Conservation (phyloP, 2,888 invertebrate species). For the Glaucopsyche alexis region DNA sequence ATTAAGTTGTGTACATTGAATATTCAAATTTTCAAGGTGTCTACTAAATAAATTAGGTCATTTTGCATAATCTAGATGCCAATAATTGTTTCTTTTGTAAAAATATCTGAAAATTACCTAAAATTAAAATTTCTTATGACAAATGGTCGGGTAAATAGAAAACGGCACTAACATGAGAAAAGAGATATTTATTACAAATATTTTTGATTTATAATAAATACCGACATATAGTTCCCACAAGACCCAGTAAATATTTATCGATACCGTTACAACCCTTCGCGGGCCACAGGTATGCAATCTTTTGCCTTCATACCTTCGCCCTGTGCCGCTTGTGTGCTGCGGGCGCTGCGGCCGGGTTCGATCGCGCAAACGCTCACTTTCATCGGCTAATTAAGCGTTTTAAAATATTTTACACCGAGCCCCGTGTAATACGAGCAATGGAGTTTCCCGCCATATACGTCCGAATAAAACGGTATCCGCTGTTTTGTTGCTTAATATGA, state of each 20-base stretch:
- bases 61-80: no score
- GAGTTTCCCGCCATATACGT: neutral
- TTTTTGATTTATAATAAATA: no score
- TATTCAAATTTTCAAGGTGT: no score
- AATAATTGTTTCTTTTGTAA: no score
- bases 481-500: neutral
- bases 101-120: no score
- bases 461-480: neutral
- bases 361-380: slow-evolving; percentile 44
- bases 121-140: no score
- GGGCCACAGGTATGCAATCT: slow-evolving; percentile 69
- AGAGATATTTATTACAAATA: no score
- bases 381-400: slow-evolving; percentile 25
- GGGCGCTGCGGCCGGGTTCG: slow-evolving; percentile 48
- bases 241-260: slow-evolving; percentile 42
- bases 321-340: slow-evolving; percentile 59
- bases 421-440: slow-evolving; percentile 1
- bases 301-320: slow-evolving; percentile 60
- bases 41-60: no score
- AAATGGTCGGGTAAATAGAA: no score
- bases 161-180: no score
- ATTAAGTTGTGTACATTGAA: no score
- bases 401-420: slow-evolving; percentile 18
- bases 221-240: no score
- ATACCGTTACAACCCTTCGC: slow-evolving; percentile 56